A percentile compares a stretch with the other conserved stretches of the same genome.
These are phyloP conservation scores for Megaptera novaeangliae DNA, from an alignment of 2,113 vertebrate genomes.

Conservation along the genomic window DNA sequence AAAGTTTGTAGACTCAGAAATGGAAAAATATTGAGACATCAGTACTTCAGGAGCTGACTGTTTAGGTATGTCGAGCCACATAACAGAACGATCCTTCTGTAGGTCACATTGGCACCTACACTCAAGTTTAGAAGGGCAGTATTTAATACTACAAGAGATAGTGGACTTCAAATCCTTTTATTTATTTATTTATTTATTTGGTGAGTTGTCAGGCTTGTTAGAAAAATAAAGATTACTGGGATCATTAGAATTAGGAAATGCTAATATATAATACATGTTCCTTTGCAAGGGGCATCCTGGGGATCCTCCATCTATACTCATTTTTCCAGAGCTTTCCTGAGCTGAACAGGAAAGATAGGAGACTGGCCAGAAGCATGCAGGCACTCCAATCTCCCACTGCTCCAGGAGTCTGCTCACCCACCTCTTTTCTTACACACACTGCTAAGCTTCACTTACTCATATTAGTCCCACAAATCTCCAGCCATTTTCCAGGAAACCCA, in stretches of 20 bases:
- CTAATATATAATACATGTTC: not conserved
- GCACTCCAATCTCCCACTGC: not conserved
- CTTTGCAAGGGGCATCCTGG: not conserved
- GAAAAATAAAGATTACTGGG: not conserved
- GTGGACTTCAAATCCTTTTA: not conserved
- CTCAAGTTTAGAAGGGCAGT: not conserved
- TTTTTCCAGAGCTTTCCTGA: not conserved
- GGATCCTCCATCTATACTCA: not conserved
- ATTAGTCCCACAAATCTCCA: not conserved
- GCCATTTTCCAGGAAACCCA: not conserved
- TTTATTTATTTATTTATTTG: not conserved
- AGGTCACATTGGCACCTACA: not conserved
- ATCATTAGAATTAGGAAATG: not conserved
- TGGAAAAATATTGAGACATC: not conserved
- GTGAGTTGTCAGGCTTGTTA: not conserved
- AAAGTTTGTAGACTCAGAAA: not conserved
- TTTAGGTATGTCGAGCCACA: not conserved
- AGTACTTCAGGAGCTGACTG: not conserved
- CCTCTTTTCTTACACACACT: not conserved
- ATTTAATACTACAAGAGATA: not conserved
- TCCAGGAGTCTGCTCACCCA: not conserved
- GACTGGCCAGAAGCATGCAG: not conserved
- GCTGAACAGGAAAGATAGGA: not conserved
- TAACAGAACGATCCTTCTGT: not conserved
- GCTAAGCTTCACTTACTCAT: not conserved